Conservation (phyloP, 2,113 vertebrate species). For the Coryphaenoides rupestris region DNA sequence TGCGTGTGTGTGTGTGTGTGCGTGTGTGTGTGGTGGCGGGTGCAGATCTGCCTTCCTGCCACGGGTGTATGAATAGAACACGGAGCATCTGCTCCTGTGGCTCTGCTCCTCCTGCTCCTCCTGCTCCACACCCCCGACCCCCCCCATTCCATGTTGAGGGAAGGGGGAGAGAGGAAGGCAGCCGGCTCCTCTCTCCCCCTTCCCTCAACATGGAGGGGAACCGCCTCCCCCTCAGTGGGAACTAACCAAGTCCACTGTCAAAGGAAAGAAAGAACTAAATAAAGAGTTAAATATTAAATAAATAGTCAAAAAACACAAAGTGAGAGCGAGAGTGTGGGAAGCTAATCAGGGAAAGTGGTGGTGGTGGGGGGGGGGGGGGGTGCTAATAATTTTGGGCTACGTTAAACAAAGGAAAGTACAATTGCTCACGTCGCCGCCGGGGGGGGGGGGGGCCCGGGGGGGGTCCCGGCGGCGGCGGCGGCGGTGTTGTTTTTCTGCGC, state of each 20-base stretch:
- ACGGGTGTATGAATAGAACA: too few relatives aligned
- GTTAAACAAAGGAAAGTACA: not conserved
- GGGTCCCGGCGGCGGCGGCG: not conserved
- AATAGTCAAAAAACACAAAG: not conserved
- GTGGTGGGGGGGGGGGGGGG: not conserved
- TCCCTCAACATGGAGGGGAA: not conserved
- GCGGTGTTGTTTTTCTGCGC: conserved; percentile 44
- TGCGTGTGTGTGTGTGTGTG: too few relatives aligned
- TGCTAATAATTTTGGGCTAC: not conserved
- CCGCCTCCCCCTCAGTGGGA: too few relatives aligned
- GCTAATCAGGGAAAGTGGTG: not conserved
- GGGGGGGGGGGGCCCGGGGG: too few relatives aligned
- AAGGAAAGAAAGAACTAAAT: not conserved
- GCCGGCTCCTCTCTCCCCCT: not conserved
- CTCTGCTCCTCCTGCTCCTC: not conserved
- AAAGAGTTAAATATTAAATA: too few relatives aligned
- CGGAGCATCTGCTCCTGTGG: conserved; percentile 17
- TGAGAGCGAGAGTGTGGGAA: too few relatives aligned
- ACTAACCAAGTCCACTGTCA: not conserved
- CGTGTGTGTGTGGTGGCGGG: too few relatives aligned
- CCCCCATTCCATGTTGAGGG: too few relatives aligned
- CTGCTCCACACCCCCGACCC: too few relatives aligned
- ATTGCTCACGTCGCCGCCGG: not conserved
- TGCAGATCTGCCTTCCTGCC: too few relatives aligned
- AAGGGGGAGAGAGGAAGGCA: too few relatives aligned